Evolutionary conservation across 1,140 invertebrate genomes (phyloP).

Genomic region (Dolichoris vasculosae): DNA sequence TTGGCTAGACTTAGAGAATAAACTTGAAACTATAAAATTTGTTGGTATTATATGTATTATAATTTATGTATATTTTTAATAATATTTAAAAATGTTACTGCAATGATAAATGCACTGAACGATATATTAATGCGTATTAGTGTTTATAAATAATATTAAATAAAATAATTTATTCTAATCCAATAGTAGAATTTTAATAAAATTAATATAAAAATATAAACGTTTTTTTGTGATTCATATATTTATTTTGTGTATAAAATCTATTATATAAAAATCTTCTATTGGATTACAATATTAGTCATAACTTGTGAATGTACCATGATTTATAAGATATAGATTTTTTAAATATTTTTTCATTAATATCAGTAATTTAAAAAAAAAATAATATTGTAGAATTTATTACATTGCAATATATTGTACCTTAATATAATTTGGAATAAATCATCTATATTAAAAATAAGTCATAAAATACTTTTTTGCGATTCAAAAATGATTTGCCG

Average conservation of each 20-base stretch:
- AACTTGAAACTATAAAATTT: conserved; percentile 49
- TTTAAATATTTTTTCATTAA: conserved; percentile 13
- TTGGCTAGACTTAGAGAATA: conserved; percentile 88
- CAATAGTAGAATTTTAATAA: conserved; percentile 25
- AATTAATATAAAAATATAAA: neutral
- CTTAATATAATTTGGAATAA: conserved; percentile 9
- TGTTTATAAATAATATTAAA: conserved; percentile 41
- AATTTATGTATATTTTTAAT: conserved; percentile 54
- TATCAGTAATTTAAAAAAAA: conserved; percentile 37
- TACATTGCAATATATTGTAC: conserved; percentile 12
- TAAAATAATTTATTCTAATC: conserved; percentile 35
- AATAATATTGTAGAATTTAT: conserved; percentile 20
- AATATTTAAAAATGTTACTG: conserved; percentile 44
- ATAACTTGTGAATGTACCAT: conserved; percentile 16
- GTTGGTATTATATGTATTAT: conserved; percentile 43
- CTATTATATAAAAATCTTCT: conserved; percentile 8
- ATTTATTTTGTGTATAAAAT: neutral
- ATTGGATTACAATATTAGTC: conserved; percentile 19
- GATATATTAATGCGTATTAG: conserved; percentile 10
- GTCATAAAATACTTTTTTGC: neutral
- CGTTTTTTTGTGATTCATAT: neutral
- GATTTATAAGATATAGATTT: conserved; percentile 21
- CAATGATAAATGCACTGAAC: neutral
- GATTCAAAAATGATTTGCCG: no score
- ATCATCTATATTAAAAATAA: neutral